Evolutionary conservation across 2,888 invertebrate genomes (phyloP), one percentile per base, ranked within the genome.

Genomic region (Ophion costatus): DNA sequence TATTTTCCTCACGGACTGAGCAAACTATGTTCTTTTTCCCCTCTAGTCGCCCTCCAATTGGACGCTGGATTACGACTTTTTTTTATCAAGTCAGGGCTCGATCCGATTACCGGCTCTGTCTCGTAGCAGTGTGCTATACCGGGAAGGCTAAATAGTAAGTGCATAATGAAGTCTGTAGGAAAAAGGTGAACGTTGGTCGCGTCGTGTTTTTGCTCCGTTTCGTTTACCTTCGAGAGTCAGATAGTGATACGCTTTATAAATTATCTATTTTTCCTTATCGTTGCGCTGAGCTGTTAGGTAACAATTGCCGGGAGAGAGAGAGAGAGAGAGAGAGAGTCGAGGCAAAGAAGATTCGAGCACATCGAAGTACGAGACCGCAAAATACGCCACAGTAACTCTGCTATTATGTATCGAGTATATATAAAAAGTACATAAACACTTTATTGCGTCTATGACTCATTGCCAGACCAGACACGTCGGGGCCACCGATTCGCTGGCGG

Each of bases 401-500:
- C 66, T 71, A 57, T 42, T 66, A 59, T 75, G 9, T 24, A 67
- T 14, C 20, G 7, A 9, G 33, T 70, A 24, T 63, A 51, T 63
- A 42, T 63, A 59, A 29, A 56, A 2, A 59, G 51, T 56, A 29
- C 57, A 64, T 33, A 75, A 45, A 29, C 29, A 45, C 17, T 7
- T 63, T 59, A 69, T 45, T 69, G n/a, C 29, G 45, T 71, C 38
- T 73, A 51, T 80, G 70, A 79, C 57, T 79, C 76, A 29, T 29
- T 29, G 29, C 4, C 29, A 73, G 70, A 42, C 20, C 66, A 76
- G 78, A 70, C 69, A 70, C 84, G 67, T 74, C 69, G 84, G 70
- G 59, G 70, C 59, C 84, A 22, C 29, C 70, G 75, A 81, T 81
- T 84, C 75, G 84, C 81, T 81, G 51, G 75, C 38, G 70, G 75